A percentile compares a stretch with the other conserved stretches of the same genome.
phyloP scores from a whole-genome alignment of 1,140 invertebrate genomes.

The Anadara kagoshimensis region DNA sequence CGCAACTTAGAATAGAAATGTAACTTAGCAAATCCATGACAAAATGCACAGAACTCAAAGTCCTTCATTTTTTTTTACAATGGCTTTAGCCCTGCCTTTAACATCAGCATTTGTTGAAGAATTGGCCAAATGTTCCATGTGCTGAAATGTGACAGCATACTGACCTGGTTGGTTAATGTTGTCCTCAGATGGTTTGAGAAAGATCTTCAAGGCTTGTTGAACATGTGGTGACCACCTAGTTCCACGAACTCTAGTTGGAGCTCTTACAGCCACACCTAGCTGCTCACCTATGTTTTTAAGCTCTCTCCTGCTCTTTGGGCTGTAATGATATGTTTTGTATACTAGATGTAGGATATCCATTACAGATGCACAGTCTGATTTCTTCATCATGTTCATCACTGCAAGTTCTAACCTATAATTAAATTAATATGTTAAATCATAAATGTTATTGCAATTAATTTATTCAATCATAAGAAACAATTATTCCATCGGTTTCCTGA shows the following conservation, averaged over 20 bases:
- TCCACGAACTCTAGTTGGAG: neutral
- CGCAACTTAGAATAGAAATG: too few species aligned
- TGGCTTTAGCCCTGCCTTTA: conserved; percentile 3
- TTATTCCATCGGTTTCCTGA: too few species aligned
- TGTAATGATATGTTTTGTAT: too few species aligned
- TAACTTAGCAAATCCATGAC: too few species aligned
- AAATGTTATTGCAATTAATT: too few species aligned
- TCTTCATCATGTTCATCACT: conserved; percentile 6
- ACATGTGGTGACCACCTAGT: conserved; percentile 5
- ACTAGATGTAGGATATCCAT: too few species aligned
- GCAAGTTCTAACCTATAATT: too few species aligned
- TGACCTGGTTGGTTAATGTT: neutral
- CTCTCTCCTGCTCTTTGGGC: too few species aligned
- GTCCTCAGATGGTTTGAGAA: neutral
- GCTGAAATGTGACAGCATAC: neutral
- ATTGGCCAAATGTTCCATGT: neutral
- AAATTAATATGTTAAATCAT: too few species aligned
- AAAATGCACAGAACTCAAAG: too few species aligned
- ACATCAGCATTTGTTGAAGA: neutral
- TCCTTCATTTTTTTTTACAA: too few species aligned
- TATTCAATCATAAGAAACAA: too few species aligned
- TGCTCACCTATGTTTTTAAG: neutral
- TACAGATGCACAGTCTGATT: neutral
- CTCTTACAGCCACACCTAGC: neutral
- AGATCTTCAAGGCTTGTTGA: neutral